Evolutionary conservation across 2,888 invertebrate genomes (phyloP).

Genomic region (Drosophila emarginata): DNA sequence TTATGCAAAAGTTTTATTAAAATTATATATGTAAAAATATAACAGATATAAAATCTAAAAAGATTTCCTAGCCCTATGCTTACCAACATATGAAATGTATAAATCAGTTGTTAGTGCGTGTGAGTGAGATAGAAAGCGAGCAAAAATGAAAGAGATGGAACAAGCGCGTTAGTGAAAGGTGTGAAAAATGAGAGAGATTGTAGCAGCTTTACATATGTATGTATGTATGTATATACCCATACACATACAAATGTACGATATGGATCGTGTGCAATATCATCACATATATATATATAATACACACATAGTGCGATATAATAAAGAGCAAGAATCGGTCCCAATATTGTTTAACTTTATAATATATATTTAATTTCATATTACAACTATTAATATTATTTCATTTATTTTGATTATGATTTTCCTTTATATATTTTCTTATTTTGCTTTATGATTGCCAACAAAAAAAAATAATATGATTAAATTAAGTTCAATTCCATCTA

Average conservation of each 20-base stretch:
- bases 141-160: constrained; percentile 26
- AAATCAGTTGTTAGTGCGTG: constrained; percentile 15
- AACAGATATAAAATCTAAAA: neutral
- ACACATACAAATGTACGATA: neutral
- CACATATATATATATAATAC: constrained; percentile 21
- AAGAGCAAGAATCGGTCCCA: constrained; percentile 31
- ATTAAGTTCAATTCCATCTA: constrained; percentile 23
- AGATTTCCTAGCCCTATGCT: constrained; percentile 25
- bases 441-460: constrained; percentile 39
- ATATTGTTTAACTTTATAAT: constrained; percentile 2
- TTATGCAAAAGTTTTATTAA: neutral
- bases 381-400: neutral
- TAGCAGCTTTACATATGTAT: constrained; percentile 17
- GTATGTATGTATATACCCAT: neutral
- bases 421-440: constrained; percentile 8
- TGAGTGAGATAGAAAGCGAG: constrained; percentile 34
- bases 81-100: neutral
- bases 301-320: constrained; percentile 8
- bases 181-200: constrained; percentile 6
- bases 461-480: neutral
- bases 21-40: neutral
- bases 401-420: constrained; percentile 11
- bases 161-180: constrained; percentile 13
- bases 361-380: neutral
- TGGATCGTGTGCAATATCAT: constrained; percentile 61